Conservation (phyloP, 2,113 vertebrate species). For the Camelus dromedarius region DNA sequence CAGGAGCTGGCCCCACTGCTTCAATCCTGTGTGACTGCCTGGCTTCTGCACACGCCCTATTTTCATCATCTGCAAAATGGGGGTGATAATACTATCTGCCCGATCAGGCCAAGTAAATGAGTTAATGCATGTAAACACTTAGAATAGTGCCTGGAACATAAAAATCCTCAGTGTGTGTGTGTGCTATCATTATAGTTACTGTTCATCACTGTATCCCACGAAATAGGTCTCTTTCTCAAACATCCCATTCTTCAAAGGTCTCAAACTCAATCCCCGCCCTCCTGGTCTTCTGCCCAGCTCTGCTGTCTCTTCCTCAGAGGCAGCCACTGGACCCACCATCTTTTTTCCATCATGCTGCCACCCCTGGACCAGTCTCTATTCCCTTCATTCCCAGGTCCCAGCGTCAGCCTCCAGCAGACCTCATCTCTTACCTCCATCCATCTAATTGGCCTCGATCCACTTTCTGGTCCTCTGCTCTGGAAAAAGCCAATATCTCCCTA, state of each 20-base stretch:
- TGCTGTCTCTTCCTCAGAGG: not conserved
- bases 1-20: not conserved
- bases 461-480: not conserved
- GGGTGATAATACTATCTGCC: too few species aligned
- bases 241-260: not conserved
- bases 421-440: not conserved
- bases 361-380: not conserved
- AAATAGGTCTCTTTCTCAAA: not conserved
- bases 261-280: not conserved
- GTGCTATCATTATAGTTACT: not conserved
- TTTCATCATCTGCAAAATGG: not conserved
- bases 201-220: not conserved
- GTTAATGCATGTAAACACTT: not conserved
- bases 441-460: rapidly evolving
- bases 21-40: too few species aligned
- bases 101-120: not conserved
- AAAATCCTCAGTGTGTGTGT: not conserved
- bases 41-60: not conserved
- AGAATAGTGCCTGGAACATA: not conserved
- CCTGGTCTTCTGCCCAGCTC: not conserved
- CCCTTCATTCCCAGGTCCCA: too few species aligned
- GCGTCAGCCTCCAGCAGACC: not conserved
- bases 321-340: not conserved
- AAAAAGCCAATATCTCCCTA: not conserved
- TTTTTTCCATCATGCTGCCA: not conserved